Percentiles rank a stretch among this genome's conserved stretches.
Conservation (phyloP, 2,888 invertebrate species). For the Pristionchus maxplancki region DNA sequence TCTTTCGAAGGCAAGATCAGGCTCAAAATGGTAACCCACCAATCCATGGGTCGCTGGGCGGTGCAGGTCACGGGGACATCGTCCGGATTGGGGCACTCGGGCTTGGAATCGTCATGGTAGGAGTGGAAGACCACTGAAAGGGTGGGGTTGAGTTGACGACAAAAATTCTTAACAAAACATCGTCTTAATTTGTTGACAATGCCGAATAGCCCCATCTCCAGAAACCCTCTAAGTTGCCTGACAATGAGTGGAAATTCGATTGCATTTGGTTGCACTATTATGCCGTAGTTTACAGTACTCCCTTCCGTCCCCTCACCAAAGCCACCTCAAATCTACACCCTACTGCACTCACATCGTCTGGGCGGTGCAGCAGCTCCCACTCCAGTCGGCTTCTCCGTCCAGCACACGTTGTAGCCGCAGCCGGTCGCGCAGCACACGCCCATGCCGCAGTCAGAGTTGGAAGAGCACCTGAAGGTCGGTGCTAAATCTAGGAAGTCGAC, state of each 20-base stretch:
- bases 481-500: not conserved
- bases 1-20: no score
- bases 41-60: slow-evolving; percentile 31
- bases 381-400: not conserved
- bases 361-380: not conserved
- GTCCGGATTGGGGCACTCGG: slow-evolving; percentile 39
- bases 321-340: no score
- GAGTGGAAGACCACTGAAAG: slow-evolving; percentile 40
- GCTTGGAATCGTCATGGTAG: not conserved
- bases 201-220: no score
- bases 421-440: slow-evolving; percentile 50
- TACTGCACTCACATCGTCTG: not conserved
- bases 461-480: not conserved
- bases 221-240: no score
- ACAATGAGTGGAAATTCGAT: no score
- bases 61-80: slow-evolving; percentile 41
- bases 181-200: no score
- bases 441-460: slow-evolving; percentile 47
- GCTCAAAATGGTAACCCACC: no score
- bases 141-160: no score
- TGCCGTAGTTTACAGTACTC: no score
- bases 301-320: no score
- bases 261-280: no score
- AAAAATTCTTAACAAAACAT: no score
- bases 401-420: slow-evolving; percentile 51